Evolutionary conservation across 2,888 invertebrate species (phyloP).

Genomic region (Acrocera orbiculus): DNA sequence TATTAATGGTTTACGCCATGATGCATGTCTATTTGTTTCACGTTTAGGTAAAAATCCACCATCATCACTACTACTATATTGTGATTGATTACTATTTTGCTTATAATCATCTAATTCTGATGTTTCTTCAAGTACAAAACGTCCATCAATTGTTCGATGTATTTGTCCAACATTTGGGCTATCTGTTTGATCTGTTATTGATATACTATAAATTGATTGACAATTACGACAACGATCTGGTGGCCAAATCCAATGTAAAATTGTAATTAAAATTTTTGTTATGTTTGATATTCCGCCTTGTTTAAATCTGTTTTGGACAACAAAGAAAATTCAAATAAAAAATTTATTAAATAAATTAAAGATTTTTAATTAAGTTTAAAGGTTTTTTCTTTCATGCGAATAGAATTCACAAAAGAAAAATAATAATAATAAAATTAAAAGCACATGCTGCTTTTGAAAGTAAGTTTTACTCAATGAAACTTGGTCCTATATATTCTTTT

Average conservation of each 20-base stretch:
- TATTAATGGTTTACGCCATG: slow-evolving; percentile 46
- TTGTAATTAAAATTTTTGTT: slow-evolving; percentile 47
- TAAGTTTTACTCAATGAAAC: no score
- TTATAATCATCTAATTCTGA: slow-evolving; percentile 20
- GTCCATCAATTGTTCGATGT: slow-evolving; percentile 55
- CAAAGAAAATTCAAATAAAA: background rate
- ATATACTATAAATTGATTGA: slow-evolving; percentile 30
- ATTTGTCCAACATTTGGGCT: slow-evolving; percentile 43
- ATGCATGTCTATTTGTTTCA: slow-evolving; percentile 37
- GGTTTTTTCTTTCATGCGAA: background rate
- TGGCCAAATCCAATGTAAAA: slow-evolving; percentile 61
- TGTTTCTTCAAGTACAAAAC: slow-evolving; percentile 43
- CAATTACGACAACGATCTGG: slow-evolving; percentile 47
- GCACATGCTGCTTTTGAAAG: no score
- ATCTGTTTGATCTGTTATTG: slow-evolving; percentile 24
- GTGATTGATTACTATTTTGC: slow-evolving; percentile 39
- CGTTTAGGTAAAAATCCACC: slow-evolving; percentile 61
- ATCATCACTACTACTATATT: slow-evolving; percentile 54
- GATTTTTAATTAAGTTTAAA: background rate
- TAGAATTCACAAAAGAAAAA: no score
- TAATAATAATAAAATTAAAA: no score
- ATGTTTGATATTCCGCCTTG: slow-evolving; percentile 90
- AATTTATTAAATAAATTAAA: background rate
- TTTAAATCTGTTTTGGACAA: slow-evolving; percentile 49
- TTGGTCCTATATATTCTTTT: no score